Evolutionary conservation across 2,113 vertebrate species (phyloP), one percentile per base, ranked within the genome.

Genomic region (Montifringilla adamsi): DNA sequence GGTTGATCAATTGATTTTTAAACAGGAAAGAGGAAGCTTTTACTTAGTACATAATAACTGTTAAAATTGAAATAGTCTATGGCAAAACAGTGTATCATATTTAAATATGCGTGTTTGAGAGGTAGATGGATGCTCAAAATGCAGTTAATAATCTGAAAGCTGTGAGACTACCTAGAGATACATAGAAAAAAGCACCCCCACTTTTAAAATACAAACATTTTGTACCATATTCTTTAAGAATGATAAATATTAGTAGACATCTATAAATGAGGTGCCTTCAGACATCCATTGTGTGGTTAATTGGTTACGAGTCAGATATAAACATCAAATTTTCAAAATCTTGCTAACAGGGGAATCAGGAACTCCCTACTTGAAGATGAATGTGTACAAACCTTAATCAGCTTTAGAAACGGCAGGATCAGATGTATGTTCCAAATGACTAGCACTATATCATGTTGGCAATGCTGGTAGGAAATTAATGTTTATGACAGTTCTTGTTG

Each of bases 161-260:
- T 78, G 5, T 26, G 15, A 74, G 46, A 33, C 16, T 47, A 80
- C 23, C 9, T 77, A 46, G 15, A 21, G 5, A 44, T n/a, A 83
- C 17, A 43, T 3, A 79, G 22, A 53, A 53, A 39, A 33, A 47
- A 28, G 5, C 6, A 7, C 0, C 2, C 5, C 6, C 6, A 5
- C 10, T 47, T 87, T 59, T 56, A 7, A 79, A 89, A 75, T 63
- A 6, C 6, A 30, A 22, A 20, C 4, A 76, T 31, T 15, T 55
- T 90, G 37, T 66, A 44, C 26, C 7, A 55, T 75, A 30, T 33
- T 19, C 4, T 4, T 46, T 84, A 81, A 67, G 18, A 19, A 62
- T 41, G 49, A 60, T 13, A 66, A 68, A 46, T 92, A 49, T 28
- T 70, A 74, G 35, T 35, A 46, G 24, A 30, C 19, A 35, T 70